Evolutionary conservation across 2,888 invertebrate species (phyloP).

Genomic region (Amblyteles armatorius): DNA sequence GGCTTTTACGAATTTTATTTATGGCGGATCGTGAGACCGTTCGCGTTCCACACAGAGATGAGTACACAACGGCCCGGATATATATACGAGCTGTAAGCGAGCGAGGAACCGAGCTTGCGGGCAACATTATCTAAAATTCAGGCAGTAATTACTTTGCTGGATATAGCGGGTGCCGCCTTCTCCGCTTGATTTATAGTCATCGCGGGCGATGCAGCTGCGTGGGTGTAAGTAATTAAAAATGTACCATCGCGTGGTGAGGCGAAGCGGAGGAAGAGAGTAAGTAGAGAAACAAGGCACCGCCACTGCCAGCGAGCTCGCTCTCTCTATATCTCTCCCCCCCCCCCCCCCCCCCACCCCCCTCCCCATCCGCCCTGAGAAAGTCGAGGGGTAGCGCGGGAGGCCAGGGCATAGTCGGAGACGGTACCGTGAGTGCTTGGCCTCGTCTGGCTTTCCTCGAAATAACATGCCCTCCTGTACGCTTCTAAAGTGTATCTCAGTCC

Average conservation of each 20-base stretch:
- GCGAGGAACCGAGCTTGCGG: slow-evolving; percentile 81
- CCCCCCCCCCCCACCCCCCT: no score
- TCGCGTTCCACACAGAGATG: slow-evolving; percentile 53
- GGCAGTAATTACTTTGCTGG: slow-evolving; percentile 85
- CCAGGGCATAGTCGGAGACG: slow-evolving; percentile 57
- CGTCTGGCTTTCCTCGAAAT: slow-evolving; percentile 67
- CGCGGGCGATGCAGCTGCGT: slow-evolving; percentile 85
- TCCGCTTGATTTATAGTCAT: slow-evolving; percentile 84
- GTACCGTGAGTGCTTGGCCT: slow-evolving; percentile 62
- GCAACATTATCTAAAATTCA: slow-evolving; percentile 85
- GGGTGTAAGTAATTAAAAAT: slow-evolving; percentile 85
- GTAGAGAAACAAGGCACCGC: slow-evolving; percentile 33
- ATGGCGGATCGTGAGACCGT: slow-evolving; percentile 66
- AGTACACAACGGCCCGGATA: slow-evolving; percentile 49
- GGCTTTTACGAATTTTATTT: slow-evolving; percentile 67
- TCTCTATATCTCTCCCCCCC: slow-evolving; percentile 4
- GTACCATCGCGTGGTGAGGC: slow-evolving; percentile 84
- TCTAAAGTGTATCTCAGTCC: slow-evolving; percentile 41
- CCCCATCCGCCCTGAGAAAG: slow-evolving; percentile 37
- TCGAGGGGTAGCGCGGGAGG: slow-evolving; percentile 55
- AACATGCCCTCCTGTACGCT: slow-evolving; percentile 43
- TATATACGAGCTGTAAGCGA: slow-evolving; percentile 49
- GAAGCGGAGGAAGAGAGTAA: slow-evolving; percentile 58
- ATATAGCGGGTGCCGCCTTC: slow-evolving; percentile 75
- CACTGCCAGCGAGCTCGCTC: slow-evolving; percentile 38